These are phyloP conservation scores for Cephalopterus ornatus DNA, from an alignment of 2,113 vertebrate genomes.

Conservation along the genomic window DNA sequence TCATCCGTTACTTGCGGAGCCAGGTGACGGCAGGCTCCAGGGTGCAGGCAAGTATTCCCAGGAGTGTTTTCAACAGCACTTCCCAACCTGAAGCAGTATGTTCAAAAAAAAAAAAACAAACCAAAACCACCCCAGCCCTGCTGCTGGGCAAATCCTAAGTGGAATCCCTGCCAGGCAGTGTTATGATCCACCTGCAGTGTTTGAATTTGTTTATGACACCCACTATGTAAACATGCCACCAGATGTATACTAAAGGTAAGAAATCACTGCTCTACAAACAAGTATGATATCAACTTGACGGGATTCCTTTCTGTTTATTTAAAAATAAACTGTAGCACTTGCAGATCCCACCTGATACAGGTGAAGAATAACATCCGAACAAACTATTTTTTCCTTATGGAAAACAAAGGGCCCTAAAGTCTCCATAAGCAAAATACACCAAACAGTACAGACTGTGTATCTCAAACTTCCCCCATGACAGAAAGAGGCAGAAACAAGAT, in stretches of 20 bases:
- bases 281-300: fast-evolving
- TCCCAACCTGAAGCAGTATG: neutral
- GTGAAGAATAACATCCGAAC: neutral
- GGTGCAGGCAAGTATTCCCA: neutral
- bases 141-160: neutral
- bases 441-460: neutral
- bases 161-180: neutral
- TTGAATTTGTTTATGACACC: neutral
- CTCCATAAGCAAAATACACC: neutral
- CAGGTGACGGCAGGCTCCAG: neutral
- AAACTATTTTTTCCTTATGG: neutral
- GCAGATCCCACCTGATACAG: neutral
- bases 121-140: neutral
- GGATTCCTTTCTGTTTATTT: neutral
- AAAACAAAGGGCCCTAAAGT: neutral
- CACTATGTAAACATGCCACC: neutral
- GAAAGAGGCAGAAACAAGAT: neutral
- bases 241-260: neutral
- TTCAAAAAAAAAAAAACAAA: neutral
- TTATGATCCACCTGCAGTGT: neutral
- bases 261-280: neutral
- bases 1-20: fast-evolving
- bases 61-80: neutral
- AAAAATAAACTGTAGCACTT: neutral
- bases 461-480: neutral